Evolutionary conservation across 2,797 vertebrate species (phyloP).

Genomic region (Lateolabrax maculatus): DNA sequence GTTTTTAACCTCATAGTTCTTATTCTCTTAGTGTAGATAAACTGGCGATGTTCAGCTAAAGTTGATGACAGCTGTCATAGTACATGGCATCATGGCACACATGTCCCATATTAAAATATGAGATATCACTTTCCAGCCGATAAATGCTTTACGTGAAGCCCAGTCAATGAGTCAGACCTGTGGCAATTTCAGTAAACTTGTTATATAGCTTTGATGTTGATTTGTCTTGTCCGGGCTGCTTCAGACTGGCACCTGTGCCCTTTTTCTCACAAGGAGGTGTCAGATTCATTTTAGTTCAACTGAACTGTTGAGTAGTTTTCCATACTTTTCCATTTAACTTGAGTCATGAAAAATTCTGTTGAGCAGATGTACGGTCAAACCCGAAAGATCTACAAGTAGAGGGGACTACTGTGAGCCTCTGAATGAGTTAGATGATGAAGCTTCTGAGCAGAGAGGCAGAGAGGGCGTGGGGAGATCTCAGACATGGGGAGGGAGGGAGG

Average conservation of each 20-base stretch:
- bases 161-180: slow-evolving; percentile 12
- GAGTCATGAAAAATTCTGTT: slow-evolving; percentile 20
- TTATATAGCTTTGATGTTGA: slow-evolving; percentile 43
- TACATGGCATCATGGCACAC: slow-evolving; percentile 3
- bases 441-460: slow-evolving; percentile 57
- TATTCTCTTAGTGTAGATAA: neutral
- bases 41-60: neutral
- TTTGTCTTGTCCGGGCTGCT: slow-evolving; percentile 10
- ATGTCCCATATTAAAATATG: slow-evolving; percentile 18
- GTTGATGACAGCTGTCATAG: slow-evolving; percentile 27
- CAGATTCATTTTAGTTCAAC: slow-evolving; percentile 23
- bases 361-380: slow-evolving; percentile 13
- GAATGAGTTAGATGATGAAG: slow-evolving; percentile 70
- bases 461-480: slow-evolving; percentile 60
- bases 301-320: slow-evolving; percentile 6
- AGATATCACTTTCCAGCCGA: slow-evolving; percentile 18
- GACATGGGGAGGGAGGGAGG: slow-evolving; percentile 35
- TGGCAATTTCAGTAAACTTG: slow-evolving; percentile 44
- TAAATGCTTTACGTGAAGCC: slow-evolving; percentile 13
- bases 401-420: slow-evolving; percentile 4
- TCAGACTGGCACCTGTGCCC: slow-evolving; percentile 21
- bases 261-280: slow-evolving; percentile 10
- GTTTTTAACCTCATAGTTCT: neutral
- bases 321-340: slow-evolving; percentile 6
- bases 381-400: slow-evolving; percentile 16